Base-by-base conservation (phyloP, 2,888 invertebrate species). In the Exephanes ischioxanthus region DNA sequence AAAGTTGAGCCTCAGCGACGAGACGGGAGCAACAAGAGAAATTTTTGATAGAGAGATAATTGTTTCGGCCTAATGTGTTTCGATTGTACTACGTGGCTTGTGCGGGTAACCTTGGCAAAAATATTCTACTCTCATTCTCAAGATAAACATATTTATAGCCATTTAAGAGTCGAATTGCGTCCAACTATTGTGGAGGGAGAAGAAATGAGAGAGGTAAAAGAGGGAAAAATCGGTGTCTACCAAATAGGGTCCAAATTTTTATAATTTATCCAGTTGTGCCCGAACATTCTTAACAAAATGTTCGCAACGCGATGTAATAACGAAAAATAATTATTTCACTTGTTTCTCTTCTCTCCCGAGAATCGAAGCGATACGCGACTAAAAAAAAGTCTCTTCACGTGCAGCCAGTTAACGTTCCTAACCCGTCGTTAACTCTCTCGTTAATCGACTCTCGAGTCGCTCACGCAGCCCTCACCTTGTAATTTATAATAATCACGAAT, bases 401-500 rank as follows among this genome's bases (percentile, higher is more conserved):
- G 83, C 80, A 77, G 81, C 75, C 85, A 75, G 84, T 89, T 86
- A 86, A 88, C 83, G 83, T 84, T 82, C 76, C 84, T 80, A 85
- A 84, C 87, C 87, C 88, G 83, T 91, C 89, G 90, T 90, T 90
- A 89, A 89, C 89, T 89, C 89, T 87, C 87, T 87, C 87, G 88
- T 89, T 90, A 90, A 90, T 91, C 90, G 89, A 87, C 89, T 87
- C 78, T 63, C 67, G 75, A 76, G 73, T 61, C 72, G 77, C 79
- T 83, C 84, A 51, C 51, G 22, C 63, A 83, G 79, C 67, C 80
- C 80, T 73, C 48, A 87, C 85, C 86, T 80, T 87, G 89, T 90
- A 91, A 91, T 91, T 91, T 91, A 91, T 91, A 89, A 91, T 91
- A 91, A 92, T 91, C 90, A 87, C 90, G 85, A 91, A 91, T 91